Conservation (phyloP, 2,113 vertebrate genomes). For the Centropristis striata region DNA sequence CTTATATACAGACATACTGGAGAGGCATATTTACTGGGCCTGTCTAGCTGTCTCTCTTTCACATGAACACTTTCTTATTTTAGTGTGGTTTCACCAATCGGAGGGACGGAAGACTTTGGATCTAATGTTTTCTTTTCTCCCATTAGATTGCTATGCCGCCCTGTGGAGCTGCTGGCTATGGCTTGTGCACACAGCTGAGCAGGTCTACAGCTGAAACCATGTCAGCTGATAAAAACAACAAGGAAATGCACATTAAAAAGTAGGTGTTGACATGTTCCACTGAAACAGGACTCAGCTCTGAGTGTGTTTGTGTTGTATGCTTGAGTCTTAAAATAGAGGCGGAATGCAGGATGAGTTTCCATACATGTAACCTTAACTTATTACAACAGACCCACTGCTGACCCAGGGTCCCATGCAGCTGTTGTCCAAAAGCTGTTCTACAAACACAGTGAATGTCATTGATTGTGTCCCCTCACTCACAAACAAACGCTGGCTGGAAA, state of each 20-base stretch:
- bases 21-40: conserved; percentile 2
- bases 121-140: conserved; percentile 15
- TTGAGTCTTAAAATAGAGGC: conserved; percentile 57
- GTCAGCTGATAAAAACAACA: conserved; percentile 44
- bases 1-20: conserved; percentile 12
- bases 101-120: not conserved
- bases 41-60: not conserved
- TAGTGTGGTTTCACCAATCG: conserved; percentile 8
- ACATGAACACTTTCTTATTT: conserved; percentile 11
- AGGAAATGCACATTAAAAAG: conserved; percentile 42
- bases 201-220: not conserved
- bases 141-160: not conserved
- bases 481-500: conserved; percentile 1
- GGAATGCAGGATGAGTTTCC: conserved; percentile 58
- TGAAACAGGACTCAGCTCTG: conserved; percentile 54
- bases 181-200: conserved; percentile 8
- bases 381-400: conserved; percentile 50
- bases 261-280: conserved; percentile 71
- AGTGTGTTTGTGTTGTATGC: conserved; percentile 55
- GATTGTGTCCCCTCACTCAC: conserved; percentile 41
- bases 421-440: conserved; percentile 46
- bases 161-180: not conserved
- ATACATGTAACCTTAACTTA: conserved; percentile 69
- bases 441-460: conserved; percentile 50
- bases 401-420: conserved; percentile 64